These are phyloP conservation scores for Amphimallon solstitiale DNA, from an alignment of 2,888 invertebrate genomes.

Conservation along the genomic window DNA sequence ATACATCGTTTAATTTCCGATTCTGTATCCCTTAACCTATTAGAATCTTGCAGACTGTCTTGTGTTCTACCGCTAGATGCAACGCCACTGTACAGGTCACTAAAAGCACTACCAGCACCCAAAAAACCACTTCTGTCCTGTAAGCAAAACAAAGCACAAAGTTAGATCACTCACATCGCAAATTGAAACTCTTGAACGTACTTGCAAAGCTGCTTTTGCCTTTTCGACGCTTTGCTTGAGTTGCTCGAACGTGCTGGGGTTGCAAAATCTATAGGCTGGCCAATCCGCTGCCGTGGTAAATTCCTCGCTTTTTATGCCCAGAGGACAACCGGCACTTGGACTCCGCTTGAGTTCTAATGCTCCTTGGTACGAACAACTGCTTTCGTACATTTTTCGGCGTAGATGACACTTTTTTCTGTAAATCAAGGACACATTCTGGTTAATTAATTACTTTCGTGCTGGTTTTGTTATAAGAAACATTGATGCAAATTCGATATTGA, in stretches of 20 bases:
- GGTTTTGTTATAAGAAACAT: no score
- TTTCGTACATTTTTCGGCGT: conserved; percentile 83
- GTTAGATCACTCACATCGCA: not conserved
- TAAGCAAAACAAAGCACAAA: conserved; percentile 53
- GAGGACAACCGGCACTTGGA: conserved; percentile 53
- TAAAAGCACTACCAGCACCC: conserved; percentile 78
- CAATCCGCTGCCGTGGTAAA: conserved; percentile 72
- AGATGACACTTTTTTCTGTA: conserved; percentile 60
- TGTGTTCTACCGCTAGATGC: conserved; percentile 56
- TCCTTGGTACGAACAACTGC: conserved; percentile 88
- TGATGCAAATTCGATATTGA: no score
- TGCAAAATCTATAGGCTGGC: conserved; percentile 80
- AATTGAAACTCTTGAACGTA: conserved; percentile 46
- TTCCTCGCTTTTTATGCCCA: conserved; percentile 63
- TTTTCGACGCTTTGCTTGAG: conserved; percentile 91
- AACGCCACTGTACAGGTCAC: conserved; percentile 71
- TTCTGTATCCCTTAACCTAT: conserved; percentile 58
- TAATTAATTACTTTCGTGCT: no score
- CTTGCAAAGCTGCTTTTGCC: conserved; percentile 86
- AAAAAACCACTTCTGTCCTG: conserved; percentile 78
- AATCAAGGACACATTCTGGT: no score
- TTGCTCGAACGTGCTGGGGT: conserved; percentile 89
- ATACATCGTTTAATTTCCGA: conserved; percentile 57
- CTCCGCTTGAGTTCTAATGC: conserved; percentile 63
- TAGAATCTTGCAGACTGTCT: conserved; percentile 56